These are phyloP conservation scores for Trachelus troglodyta DNA, from an alignment of 2,888 invertebrate species.

Conservation along the genomic window DNA sequence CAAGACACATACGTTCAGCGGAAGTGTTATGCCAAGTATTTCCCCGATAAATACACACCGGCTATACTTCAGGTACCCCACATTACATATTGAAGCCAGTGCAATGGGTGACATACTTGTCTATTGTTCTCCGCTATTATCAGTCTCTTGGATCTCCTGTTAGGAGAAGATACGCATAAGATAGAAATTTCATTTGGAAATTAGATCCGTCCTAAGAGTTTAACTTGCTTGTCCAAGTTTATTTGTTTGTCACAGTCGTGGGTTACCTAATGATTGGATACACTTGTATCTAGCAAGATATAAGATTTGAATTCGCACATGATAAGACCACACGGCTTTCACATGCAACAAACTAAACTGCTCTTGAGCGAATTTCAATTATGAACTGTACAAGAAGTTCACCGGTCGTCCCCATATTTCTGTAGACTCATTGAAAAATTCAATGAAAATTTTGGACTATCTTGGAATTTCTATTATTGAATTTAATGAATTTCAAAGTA, in stretches of 20 bases:
- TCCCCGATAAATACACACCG: not conserved
- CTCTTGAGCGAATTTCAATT: too few relatives aligned
- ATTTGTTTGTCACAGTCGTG: not conserved
- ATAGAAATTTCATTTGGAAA: not conserved
- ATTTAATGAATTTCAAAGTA: too few relatives aligned
- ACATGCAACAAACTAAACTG: too few relatives aligned
- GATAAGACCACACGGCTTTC: too few relatives aligned
- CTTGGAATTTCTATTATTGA: too few relatives aligned
- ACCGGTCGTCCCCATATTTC: not conserved
- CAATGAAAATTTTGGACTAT: not conserved
- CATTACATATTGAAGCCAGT: not conserved
- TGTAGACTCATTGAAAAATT: not conserved
- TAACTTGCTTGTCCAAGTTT: not conserved
- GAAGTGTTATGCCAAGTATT: conserved; percentile 5
- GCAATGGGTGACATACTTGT: conserved; percentile 5
- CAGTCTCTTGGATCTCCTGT: not conserved
- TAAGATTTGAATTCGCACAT: too few relatives aligned
- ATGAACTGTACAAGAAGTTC: too few relatives aligned
- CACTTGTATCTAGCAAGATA: too few relatives aligned
- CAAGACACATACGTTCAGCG: not conserved
- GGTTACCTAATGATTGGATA: not conserved
- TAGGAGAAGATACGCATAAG: not conserved
- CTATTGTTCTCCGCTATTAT: not conserved
- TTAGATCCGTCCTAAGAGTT: not conserved
- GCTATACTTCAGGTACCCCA: not conserved